These are phyloP conservation scores for Eupithecia subumbrata DNA, from an alignment of 2,888 invertebrate genomes.

Conservation along the genomic window DNA sequence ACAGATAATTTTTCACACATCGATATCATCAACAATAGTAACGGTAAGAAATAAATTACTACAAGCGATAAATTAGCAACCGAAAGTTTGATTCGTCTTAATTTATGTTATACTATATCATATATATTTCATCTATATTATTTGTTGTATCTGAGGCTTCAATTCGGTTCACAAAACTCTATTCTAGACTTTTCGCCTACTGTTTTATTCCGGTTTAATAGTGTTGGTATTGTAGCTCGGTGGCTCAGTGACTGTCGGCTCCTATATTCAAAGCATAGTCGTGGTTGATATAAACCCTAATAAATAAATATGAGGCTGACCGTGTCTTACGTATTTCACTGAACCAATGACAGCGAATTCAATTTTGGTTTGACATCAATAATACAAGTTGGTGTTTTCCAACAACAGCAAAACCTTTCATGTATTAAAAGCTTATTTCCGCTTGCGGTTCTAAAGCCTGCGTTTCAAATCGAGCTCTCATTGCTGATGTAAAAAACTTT, in stretches of 20 bases:
- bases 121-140: no score
- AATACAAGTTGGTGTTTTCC: background rate
- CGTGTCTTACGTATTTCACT: constrained; percentile 46
- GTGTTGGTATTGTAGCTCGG: background rate
- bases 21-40: background rate
- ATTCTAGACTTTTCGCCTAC: no score
- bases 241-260: background rate
- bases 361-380: constrained; percentile 21
- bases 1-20: background rate
- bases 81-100: no score
- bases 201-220: no score
- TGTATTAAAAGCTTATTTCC: background rate
- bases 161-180: no score
- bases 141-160: no score
- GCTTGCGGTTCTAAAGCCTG: background rate
- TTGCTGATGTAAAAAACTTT: no score
- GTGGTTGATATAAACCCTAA: constrained; percentile 55
- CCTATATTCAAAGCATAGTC: background rate
- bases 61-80: no score
- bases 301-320: constrained; percentile 68
- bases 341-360: constrained; percentile 55
- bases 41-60: background rate
- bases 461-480: no score
- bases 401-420: no score
- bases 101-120: no score